Percentiles rank a stretch among this genome's conserved stretches.
Conservation (phyloP, 2,797 vertebrate species). For the Cirrhinus molitorella region DNA sequence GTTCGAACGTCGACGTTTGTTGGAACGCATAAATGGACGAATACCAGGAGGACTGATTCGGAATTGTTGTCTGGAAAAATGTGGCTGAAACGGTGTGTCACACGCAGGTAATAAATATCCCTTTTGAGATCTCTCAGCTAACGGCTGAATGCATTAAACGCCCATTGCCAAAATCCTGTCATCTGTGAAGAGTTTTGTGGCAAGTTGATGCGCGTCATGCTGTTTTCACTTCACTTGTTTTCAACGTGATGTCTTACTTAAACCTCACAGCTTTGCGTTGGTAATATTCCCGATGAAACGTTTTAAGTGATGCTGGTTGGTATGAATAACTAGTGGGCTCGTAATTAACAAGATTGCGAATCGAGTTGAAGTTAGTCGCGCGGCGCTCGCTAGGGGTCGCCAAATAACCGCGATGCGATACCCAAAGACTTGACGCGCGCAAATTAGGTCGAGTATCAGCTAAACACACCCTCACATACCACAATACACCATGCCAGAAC, state of each 20-base stretch:
- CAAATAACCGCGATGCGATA: constrained; percentile 68
- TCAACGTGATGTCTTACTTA: not conserved
- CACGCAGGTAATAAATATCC: constrained; percentile 80
- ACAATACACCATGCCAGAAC: constrained; percentile 32
- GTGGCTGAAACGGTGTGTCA: constrained; percentile 83
- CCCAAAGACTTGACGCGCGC: constrained; percentile 35
- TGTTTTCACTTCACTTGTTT: constrained; percentile 7
- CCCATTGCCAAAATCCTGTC: constrained; percentile 33
- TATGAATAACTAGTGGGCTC: constrained; percentile 21
- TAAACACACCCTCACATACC: constrained; percentile 52
- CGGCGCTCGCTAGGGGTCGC: constrained; percentile 79
- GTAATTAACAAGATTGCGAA: constrained; percentile 36
- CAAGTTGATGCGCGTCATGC: constrained; percentile 33
- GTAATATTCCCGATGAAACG: not conserved
- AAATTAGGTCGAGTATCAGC: constrained; percentile 62
- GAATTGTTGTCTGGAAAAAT: constrained; percentile 78
- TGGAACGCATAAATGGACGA: constrained; percentile 80
- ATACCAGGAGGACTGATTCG: constrained; percentile 79
- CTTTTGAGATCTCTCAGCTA: constrained; percentile 21
- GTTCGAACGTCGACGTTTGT: constrained; percentile 72
- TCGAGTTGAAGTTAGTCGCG: constrained; percentile 50
- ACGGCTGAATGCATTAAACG: constrained; percentile 23
- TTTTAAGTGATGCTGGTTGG: constrained; percentile 27
- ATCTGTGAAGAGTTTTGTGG: constrained; percentile 26
- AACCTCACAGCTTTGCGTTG: not conserved